These are phyloP conservation scores for Leuciscus waleckii DNA, from an alignment of 2,797 vertebrate genomes.

Conservation along the genomic window DNA sequence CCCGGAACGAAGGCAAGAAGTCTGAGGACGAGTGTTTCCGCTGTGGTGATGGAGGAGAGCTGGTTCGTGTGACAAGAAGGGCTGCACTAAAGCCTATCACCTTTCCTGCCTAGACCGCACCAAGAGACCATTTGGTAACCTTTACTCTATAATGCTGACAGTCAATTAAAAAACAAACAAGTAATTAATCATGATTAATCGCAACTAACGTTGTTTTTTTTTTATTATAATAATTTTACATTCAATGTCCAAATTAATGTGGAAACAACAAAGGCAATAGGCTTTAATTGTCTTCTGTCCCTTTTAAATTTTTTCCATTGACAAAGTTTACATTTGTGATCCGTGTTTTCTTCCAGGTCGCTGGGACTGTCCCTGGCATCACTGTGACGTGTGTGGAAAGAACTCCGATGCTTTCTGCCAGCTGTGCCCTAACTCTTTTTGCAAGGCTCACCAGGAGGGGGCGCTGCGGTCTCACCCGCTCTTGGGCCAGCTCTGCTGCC, in stretches of 20 bases:
- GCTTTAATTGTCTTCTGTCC: no score
- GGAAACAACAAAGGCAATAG: no score
- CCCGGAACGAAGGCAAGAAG: slow-evolving; percentile 85
- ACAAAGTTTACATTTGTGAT: slow-evolving; percentile 5
- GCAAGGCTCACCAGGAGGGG: slow-evolving; percentile 92
- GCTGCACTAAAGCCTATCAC: slow-evolving; percentile 96
- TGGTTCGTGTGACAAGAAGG: slow-evolving; percentile 92
- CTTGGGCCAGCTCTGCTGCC: slow-evolving; percentile 86
- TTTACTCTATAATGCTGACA: background rate
- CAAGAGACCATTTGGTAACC: slow-evolving; percentile 93
- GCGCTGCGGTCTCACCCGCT: slow-evolving; percentile 77
- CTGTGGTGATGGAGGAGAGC: slow-evolving; percentile 92
- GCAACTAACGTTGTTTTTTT: background rate
- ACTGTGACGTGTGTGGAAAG: slow-evolving; percentile 96
- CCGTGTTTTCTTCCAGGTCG: slow-evolving; percentile 81
- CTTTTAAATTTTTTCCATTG: background rate
- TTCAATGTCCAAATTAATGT: background rate
- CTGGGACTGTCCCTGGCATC: slow-evolving; percentile 99
- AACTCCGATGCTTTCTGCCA: slow-evolving; percentile 92
- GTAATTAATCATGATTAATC: background rate
- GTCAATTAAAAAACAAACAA: background rate
- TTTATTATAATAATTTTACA: background rate
- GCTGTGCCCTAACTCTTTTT: slow-evolving; percentile 97
- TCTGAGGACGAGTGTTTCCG: slow-evolving; percentile 98
- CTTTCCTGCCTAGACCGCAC: slow-evolving; percentile 92